These are phyloP conservation scores for Poeciliopsis turrubarensis DNA, from an alignment of 2,113 vertebrate species.

Conservation along the genomic window DNA sequence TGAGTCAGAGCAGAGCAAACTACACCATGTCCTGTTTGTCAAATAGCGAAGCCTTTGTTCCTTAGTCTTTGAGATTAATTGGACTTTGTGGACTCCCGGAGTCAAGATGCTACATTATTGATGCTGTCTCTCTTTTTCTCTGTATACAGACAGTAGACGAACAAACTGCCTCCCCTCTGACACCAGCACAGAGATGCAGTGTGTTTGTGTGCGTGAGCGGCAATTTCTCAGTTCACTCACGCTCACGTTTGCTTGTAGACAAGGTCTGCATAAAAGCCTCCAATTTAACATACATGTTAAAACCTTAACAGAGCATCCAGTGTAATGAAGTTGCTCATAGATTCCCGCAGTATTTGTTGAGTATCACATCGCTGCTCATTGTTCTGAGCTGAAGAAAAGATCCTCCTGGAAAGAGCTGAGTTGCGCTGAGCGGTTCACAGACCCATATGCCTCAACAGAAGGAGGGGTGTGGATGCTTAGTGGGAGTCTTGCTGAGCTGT, in stretches of 20 bases:
- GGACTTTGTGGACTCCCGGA: slow-evolving; percentile 80
- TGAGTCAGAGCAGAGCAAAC: slow-evolving; percentile 68
- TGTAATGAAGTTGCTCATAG: slow-evolving; percentile 17
- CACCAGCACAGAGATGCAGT: slow-evolving; percentile 48
- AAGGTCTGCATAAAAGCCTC: slow-evolving; percentile 29
- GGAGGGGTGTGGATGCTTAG: slow-evolving; percentile 57
- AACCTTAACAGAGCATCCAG: slow-evolving; percentile 26
- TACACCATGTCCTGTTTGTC: slow-evolving; percentile 81
- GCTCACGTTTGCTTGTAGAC: slow-evolving; percentile 30
- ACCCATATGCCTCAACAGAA: slow-evolving; percentile 67
- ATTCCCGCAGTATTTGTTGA: slow-evolving; percentile 36
- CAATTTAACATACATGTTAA: slow-evolving; percentile 47
- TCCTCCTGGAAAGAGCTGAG: slow-evolving; percentile 36
- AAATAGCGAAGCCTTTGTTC: slow-evolving; percentile 80
- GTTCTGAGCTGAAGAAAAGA: slow-evolving; percentile 27
- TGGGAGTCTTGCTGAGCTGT: slow-evolving; percentile 69
- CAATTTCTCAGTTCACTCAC: slow-evolving; percentile 51
- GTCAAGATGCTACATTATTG: slow-evolving; percentile 81
- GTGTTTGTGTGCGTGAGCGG: slow-evolving; percentile 40
- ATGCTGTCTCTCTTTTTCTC: slow-evolving; percentile 74
- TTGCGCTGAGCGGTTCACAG: slow-evolving; percentile 41
- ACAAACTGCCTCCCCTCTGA: slow-evolving; percentile 76
- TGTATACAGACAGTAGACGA: slow-evolving; percentile 69
- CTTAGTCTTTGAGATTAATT: slow-evolving; percentile 82
- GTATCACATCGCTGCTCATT: slow-evolving; percentile 1